These are phyloP conservation scores for Alosa sapidissima DNA, from an alignment of 2,797 vertebrate genomes.

Conservation along the genomic window DNA sequence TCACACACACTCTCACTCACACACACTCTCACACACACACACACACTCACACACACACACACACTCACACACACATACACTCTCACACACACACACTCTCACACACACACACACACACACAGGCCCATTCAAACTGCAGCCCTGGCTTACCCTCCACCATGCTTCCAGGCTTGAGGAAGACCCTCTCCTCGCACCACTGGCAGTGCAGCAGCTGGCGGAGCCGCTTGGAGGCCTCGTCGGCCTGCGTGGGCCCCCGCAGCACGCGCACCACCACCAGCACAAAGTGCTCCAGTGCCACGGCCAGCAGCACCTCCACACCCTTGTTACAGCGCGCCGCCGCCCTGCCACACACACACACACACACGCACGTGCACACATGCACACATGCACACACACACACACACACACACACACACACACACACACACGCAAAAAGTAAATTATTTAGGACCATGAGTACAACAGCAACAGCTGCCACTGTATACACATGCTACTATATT, in stretches of 20 bases:
- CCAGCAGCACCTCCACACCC: conserved; percentile 91
- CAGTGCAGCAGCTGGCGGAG: conserved; percentile 90
- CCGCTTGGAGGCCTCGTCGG: conserved; percentile 85
- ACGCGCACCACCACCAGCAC: conserved; percentile 93
- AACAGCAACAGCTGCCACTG: too few species aligned
- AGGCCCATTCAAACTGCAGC: background rate
- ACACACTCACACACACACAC: too few species aligned
- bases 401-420: background rate
- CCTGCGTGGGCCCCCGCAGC: conserved; percentile 85
- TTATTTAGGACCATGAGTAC: too few species aligned
- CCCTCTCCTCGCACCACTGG: conserved; percentile 96
- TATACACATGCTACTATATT: too few species aligned
- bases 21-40: too few species aligned
- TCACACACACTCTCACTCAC: too few species aligned
- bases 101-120: background rate
- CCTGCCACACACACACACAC: conserved; percentile 61
- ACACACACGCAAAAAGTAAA: too few species aligned
- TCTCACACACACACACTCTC: too few species aligned
- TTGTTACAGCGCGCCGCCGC: conserved; percentile 97
- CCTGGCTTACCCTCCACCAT: conserved; percentile 87
- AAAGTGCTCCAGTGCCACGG: conserved; percentile 93
- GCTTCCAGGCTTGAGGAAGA: conserved; percentile 88
- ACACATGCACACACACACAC: background rate
- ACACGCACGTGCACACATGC: background rate
- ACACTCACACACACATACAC: too few species aligned